Evolutionary conservation across 2,113 vertebrate genomes (phyloP).

Genomic region (Panurus biarmicus): DNA sequence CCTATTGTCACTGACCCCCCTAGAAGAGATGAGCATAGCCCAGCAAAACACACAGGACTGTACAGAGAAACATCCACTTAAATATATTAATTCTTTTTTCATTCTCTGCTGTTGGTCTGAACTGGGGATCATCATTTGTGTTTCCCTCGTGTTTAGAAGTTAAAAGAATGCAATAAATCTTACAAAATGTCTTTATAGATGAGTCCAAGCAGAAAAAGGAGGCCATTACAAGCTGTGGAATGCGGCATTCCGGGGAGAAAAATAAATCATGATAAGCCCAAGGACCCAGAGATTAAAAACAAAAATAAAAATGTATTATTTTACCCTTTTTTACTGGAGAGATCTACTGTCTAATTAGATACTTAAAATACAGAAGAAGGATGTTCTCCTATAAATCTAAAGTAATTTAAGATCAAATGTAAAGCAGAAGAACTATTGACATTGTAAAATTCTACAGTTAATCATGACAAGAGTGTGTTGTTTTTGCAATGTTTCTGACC

Average conservation of each 20-base stretch:
- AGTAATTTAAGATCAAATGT: background rate
- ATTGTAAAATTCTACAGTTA: background rate
- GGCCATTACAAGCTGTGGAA: conserved; percentile 49
- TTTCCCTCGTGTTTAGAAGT: background rate
- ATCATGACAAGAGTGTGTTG: background rate
- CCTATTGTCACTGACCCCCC: background rate
- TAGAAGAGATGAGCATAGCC: background rate
- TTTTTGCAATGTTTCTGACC: background rate
- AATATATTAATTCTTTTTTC: background rate
- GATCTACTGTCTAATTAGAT: background rate
- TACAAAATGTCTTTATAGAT: conserved; percentile 33
- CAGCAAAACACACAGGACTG: background rate
- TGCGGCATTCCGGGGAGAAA: background rate
- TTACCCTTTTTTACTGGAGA: background rate
- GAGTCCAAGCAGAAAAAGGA: conserved; percentile 11
- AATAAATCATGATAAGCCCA: conserved; percentile 9
- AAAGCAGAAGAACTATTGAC: background rate
- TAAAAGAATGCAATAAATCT: conserved; percentile 51
- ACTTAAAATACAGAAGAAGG: background rate
- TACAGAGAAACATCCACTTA: background rate
- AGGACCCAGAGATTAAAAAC: background rate
- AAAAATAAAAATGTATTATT: background rate
- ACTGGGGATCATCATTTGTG: background rate
- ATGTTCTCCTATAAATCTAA: background rate
- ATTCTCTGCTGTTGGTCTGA: conserved; percentile 45